Percentiles rank a stretch among this genome's conserved stretches.
phyloP scores from a whole-genome alignment of 2,888 invertebrate species.

The Epistrophe eligans region DNA sequence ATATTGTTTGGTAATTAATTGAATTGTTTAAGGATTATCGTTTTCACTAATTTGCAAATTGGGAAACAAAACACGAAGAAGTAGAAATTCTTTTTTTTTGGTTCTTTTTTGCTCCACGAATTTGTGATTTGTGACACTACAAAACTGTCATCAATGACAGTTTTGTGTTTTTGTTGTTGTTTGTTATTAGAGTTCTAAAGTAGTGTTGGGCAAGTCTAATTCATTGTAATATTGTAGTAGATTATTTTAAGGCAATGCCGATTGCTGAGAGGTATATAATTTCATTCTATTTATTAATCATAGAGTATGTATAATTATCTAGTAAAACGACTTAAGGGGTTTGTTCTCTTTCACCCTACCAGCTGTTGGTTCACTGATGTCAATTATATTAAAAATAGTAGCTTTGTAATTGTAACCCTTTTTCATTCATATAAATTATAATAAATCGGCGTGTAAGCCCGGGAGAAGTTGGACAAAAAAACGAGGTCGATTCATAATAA shows the following conservation, averaged over 20 bases:
- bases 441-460: no score
- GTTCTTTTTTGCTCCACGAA: conserved; percentile 54
- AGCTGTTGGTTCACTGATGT: no score
- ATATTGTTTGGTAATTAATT: conserved; percentile 36
- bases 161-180: conserved; percentile 36
- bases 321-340: no score
- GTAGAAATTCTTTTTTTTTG: conserved; percentile 40
- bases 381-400: no score
- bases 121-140: conserved; percentile 67
- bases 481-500: no score
- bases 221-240: conserved; percentile 33
- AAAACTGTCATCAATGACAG: conserved; percentile 52
- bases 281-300: no score
- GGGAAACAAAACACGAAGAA: conserved; percentile 74
- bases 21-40: conserved; percentile 5
- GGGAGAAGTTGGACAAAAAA: no score
- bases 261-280: no score
- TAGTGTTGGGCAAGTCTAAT: conserved; percentile 33
- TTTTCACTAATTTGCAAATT: conserved; percentile 58
- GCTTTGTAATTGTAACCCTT: no score
- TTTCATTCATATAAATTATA: no score
- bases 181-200: conserved; percentile 41
- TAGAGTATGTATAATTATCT: no score
- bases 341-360: no score
- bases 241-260: neutral